These are phyloP conservation scores for Drosophila guanche DNA, from an alignment of 1,140 invertebrate species.

Conservation along the genomic window DNA sequence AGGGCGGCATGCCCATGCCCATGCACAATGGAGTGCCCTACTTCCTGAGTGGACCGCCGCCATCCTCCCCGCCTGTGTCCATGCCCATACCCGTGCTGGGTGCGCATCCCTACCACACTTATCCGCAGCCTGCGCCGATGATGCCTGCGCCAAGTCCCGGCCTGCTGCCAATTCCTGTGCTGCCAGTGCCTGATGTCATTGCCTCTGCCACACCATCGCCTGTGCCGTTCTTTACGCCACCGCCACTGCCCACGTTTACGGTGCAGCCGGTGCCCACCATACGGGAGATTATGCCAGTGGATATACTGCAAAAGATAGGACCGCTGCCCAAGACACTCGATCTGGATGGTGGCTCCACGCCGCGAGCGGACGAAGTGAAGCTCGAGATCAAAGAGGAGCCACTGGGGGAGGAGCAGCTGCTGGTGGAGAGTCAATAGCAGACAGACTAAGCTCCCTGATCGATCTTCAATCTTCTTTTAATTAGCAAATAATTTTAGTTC, in stretches of 20 bases:
- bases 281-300: slow-evolving; percentile 67
- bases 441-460: background rate
- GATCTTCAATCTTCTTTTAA: slow-evolving; percentile 30
- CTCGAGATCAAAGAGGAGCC: slow-evolving; percentile 36
- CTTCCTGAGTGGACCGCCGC: slow-evolving; percentile 36
- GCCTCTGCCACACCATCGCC: slow-evolving; percentile 9
- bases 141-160: slow-evolving; percentile 18
- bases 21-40: slow-evolving; percentile 32
- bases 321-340: slow-evolving; percentile 67
- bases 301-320: slow-evolving; percentile 64
- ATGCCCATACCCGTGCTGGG: slow-evolving; percentile 28
- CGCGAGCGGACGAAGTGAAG: slow-evolving; percentile 25
- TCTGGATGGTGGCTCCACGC: slow-evolving; percentile 36
- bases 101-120: slow-evolving; percentile 15
- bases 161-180: slow-evolving; percentile 24
- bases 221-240: slow-evolving; percentile 49
- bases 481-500: slow-evolving; percentile 46
- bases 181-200: slow-evolving; percentile 16
- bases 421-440: slow-evolving; percentile 43
- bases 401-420: slow-evolving; percentile 10
- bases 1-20: slow-evolving; percentile 21
- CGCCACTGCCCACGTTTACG: slow-evolving; percentile 56
- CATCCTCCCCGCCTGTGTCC: slow-evolving; percentile 20
- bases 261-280: slow-evolving; percentile 54
- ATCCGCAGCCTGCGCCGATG: slow-evolving; percentile 7